Percentiles rank a stretch among this genome's conserved stretches.
Evolutionary conservation across 2,113 vertebrate genomes (phyloP).

Genomic region (Cheilinus undulatus): DNA sequence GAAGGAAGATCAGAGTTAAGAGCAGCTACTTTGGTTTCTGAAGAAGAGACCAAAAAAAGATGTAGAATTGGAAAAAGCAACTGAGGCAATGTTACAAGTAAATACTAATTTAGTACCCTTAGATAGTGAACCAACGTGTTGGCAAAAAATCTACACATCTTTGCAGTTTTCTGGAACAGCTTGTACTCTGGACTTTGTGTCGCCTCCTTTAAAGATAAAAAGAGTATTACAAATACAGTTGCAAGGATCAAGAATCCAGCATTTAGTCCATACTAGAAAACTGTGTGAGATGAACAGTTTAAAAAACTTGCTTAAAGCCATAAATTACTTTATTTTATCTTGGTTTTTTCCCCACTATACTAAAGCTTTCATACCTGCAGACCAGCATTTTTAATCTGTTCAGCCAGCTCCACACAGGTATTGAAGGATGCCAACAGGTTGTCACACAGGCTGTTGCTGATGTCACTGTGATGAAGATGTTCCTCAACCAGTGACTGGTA

Average conservation of each 20-base stretch:
- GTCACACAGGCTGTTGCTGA: conserved; percentile 87
- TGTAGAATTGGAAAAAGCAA: not conserved
- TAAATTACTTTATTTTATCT: too few relatives aligned
- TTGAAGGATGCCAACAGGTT: conserved; percentile 87
- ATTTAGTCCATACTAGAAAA: not conserved
- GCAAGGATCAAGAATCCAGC: too few relatives aligned
- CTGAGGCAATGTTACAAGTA: too few relatives aligned
- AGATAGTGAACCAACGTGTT: conserved; percentile 95
- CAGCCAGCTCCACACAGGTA: conserved; percentile 88
- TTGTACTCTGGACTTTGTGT: conserved; percentile 84
- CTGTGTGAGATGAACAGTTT: too few relatives aligned
- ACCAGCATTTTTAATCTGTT: conserved; percentile 84
- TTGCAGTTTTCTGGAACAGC: conserved; percentile 93
- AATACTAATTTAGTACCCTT: conserved; percentile 83
- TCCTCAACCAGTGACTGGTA: conserved; percentile 88
- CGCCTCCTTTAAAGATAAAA: conserved; percentile 80
- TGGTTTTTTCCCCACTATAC: too few relatives aligned
- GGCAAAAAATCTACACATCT: conserved; percentile 95
- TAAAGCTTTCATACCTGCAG: conserved; percentile 72
- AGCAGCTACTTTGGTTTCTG: not conserved
- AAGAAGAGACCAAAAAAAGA: not conserved
- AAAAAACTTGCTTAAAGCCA: too few relatives aligned
- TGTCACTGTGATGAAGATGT: conserved; percentile 89
- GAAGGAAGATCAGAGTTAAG: not conserved
- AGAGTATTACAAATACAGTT: conserved; percentile 24